These are phyloP conservation scores for Cactoblastis cactorum DNA, from an alignment of 2,888 invertebrate species.

Conservation along the genomic window DNA sequence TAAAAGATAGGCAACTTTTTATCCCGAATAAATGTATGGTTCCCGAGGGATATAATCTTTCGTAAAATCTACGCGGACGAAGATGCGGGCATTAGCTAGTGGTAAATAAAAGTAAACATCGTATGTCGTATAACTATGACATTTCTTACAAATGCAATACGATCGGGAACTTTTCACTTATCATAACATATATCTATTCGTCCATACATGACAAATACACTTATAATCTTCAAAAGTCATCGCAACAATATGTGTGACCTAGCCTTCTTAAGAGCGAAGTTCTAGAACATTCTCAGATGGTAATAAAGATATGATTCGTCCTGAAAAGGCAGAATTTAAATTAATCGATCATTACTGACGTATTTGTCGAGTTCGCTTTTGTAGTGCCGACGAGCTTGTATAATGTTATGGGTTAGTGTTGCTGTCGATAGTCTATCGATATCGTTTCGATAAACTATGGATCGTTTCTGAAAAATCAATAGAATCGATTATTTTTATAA, in stretches of 20 bases:
- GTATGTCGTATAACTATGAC: background rate
- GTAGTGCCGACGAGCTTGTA: background rate
- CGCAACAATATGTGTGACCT: background rate
- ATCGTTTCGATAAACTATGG: too few species aligned
- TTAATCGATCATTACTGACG: constrained; percentile 9
- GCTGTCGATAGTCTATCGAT: too few species aligned
- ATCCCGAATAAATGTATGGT: too few species aligned
- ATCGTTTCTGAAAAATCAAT: too few species aligned
- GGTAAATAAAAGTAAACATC: background rate
- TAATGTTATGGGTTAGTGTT: background rate
- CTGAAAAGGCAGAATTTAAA: background rate
- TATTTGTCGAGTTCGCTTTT: constrained; percentile 5
- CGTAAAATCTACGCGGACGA: too few species aligned
- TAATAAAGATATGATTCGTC: constrained; percentile 4
- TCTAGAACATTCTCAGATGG: constrained; percentile 2
- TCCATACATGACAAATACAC: constrained; percentile 11
- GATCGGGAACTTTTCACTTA: constrained; percentile 1
- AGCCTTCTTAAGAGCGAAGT: constrained; percentile 1
- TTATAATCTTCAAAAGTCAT: background rate
- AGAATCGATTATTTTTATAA: too few species aligned
- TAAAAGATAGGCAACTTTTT: too few species aligned
- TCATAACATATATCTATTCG: too few species aligned
- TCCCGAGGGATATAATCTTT: too few species aligned
- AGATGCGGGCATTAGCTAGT: background rate
- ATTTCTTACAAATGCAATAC: constrained; percentile 3